A percentile compares a stretch with the other conserved stretches of the same genome.
Evolutionary conservation across 1,140 invertebrate species (phyloP).

Genomic region (Steinernema feltiae): DNA sequence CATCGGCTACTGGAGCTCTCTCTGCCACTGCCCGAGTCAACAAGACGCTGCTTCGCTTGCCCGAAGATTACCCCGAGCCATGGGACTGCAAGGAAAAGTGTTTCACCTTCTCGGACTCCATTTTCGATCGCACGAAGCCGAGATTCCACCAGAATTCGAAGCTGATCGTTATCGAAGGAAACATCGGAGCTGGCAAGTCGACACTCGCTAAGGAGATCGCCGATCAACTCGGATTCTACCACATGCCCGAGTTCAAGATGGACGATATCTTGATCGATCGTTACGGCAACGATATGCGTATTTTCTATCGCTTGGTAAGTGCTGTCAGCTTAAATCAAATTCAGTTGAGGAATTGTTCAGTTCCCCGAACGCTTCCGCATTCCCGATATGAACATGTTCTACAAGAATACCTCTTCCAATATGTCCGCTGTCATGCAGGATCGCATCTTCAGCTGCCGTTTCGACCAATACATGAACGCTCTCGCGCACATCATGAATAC

Average conservation of each 20-base stretch:
- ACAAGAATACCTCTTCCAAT: conserved; percentile 66
- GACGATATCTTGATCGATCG: conserved; percentile 70
- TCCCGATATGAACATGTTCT: conserved; percentile 70
- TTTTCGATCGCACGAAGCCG: conserved; percentile 58
- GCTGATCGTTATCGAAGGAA: conserved; percentile 77
- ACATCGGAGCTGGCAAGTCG: conserved; percentile 72
- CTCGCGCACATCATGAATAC: conserved; percentile 78
- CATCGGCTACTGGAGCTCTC: background rate
- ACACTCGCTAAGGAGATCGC: conserved; percentile 74
- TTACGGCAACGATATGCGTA: conserved; percentile 73
- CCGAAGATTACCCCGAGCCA: conserved; percentile 43
- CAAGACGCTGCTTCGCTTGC: conserved; percentile 15
- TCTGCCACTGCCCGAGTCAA: background rate
- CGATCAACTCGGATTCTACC: conserved; percentile 75
- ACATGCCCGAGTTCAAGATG: conserved; percentile 72
- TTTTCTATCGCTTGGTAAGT: conserved; percentile 67
- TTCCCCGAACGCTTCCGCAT: conserved; percentile 63
- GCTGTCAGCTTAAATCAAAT: conserved; percentile 60
- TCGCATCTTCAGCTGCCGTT: conserved; percentile 67
- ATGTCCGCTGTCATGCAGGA: conserved; percentile 68
- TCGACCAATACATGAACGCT: conserved; percentile 72
- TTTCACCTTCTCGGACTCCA: conserved; percentile 47
- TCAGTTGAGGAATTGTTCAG: conserved; percentile 23
- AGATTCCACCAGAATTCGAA: conserved; percentile 67
- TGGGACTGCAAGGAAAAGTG: conserved; percentile 60